Evolutionary conservation across 2,113 vertebrate species (phyloP).

Genomic region (Paedocypris sp.): DNA sequence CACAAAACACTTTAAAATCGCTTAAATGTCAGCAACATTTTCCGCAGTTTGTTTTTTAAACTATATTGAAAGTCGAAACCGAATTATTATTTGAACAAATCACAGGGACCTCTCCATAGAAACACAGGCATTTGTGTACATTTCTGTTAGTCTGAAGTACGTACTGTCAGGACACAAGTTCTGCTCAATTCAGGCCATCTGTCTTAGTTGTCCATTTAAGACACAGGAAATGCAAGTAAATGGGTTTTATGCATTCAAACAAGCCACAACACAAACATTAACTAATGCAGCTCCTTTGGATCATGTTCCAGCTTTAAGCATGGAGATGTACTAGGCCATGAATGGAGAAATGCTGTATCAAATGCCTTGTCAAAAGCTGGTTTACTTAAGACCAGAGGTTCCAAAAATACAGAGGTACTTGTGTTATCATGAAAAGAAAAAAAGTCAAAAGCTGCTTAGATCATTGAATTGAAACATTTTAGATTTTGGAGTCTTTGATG

Average conservation of each 20-base stretch:
- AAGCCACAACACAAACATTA: conserved; percentile 47
- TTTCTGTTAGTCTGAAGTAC: conserved; percentile 12
- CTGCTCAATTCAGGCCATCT: conserved; percentile 12
- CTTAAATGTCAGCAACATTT: no score
- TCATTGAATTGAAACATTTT: background rate
- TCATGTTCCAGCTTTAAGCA: conserved; percentile 22
- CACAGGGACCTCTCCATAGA: conserved; percentile 23
- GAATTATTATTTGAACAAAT: conserved; percentile 21
- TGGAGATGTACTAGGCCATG: background rate
- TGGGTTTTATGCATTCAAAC: conserved; percentile 26
- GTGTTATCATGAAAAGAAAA: conserved; percentile 8
- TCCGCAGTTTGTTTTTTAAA: no score
- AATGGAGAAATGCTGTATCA: background rate
- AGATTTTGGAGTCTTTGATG: conserved; percentile 6
- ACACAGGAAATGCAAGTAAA: conserved; percentile 19
- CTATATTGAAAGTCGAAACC: conserved; percentile 7
- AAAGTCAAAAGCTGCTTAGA: background rate
- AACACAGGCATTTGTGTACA: conserved; percentile 19
- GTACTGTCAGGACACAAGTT: conserved; percentile 24
- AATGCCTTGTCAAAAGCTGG: background rate
- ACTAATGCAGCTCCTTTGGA: conserved; percentile 24
- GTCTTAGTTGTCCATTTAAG: conserved; percentile 20
- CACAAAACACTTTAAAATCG: no score
- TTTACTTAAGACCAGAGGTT: background rate
- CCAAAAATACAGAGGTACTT: conserved; percentile 28